phyloP scores from a whole-genome alignment of 2,113 vertebrate genomes.

The Indicator maculatus region DNA sequence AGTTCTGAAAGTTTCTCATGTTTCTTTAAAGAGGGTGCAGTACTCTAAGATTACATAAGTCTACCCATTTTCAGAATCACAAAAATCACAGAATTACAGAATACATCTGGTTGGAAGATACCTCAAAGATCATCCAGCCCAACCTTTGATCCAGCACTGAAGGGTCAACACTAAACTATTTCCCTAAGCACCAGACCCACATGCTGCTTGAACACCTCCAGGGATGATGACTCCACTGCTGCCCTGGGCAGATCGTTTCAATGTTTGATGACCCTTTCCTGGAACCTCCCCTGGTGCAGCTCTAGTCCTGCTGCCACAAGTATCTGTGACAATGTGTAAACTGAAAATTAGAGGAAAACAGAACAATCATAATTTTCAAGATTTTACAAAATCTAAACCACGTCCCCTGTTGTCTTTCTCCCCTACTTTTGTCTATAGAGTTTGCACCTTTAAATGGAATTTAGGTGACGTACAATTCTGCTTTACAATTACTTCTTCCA shows the following conservation, averaged over 20 bases:
- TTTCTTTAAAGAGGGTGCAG: not conserved
- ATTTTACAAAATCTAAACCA: slow-evolving; percentile 4
- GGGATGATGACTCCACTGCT: too few species aligned
- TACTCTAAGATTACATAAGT: not conserved
- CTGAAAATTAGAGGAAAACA: not conserved
- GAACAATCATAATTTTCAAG: not conserved
- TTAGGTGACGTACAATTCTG: not conserved
- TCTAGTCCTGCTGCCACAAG: not conserved
- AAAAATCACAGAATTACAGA: too few species aligned
- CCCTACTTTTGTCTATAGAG: not conserved
- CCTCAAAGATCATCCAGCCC: too few species aligned
- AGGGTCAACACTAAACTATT: too few species aligned
- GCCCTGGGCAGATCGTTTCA: too few species aligned
- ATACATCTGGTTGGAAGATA: too few species aligned
- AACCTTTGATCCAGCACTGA: too few species aligned
- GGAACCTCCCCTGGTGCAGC: too few species aligned
- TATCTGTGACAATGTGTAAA: not conserved
- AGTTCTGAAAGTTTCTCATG: not conserved
- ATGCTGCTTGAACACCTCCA: too few species aligned
- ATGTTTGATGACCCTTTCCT: too few species aligned
- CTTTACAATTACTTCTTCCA: not conserved
- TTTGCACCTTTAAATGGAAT: not conserved
- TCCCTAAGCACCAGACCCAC: too few species aligned
- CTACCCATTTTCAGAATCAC: not conserved
- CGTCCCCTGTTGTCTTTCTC: not conserved